Conservation (phyloP, 2,113 vertebrate genomes). For the Mormyrus lacerda region DNA sequence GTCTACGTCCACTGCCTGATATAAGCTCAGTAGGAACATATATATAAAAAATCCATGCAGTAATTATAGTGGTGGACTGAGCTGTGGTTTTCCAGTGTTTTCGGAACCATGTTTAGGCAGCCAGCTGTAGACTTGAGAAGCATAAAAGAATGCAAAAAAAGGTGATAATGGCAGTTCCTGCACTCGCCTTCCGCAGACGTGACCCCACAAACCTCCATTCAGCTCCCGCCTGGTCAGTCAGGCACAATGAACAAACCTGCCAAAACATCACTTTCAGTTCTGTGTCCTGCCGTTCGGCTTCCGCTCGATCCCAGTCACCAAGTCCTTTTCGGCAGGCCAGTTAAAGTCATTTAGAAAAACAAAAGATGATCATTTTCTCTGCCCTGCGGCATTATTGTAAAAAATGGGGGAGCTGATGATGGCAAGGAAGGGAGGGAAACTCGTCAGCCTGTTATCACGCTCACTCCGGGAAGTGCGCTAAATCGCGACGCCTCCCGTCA, state of each 20-base stretch:
- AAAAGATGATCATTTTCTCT: constrained; percentile 39
- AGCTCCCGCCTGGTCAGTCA: not conserved
- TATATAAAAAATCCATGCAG: not conserved
- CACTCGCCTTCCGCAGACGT: not conserved
- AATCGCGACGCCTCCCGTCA: constrained; percentile 45
- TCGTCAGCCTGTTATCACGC: constrained; percentile 34
- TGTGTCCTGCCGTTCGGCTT: not conserved
- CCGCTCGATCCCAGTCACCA: constrained; percentile 5
- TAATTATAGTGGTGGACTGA: not conserved
- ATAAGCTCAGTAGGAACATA: not conserved
- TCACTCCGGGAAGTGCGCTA: constrained; percentile 38
- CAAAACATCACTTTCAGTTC: not conserved
- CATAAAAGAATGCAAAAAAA: not conserved
- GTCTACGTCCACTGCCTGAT: not conserved
- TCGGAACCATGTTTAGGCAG: not conserved
- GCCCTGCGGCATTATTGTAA: constrained; percentile 47
- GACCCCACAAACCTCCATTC: not conserved
- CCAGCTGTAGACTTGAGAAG: not conserved
- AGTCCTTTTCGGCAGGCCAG: constrained; percentile 44
- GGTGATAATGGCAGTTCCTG: not conserved
- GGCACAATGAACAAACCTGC: not conserved
- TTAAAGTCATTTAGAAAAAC: constrained; percentile 39
- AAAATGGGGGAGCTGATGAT: constrained; percentile 46
- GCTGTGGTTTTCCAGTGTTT: constrained; percentile 2
- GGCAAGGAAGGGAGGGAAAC: constrained; percentile 38